Percentiles rank a stretch among this genome's conserved stretches.
Conservation (phyloP, 2,113 vertebrate genomes). For the Austrofundulus limnaeus region DNA sequence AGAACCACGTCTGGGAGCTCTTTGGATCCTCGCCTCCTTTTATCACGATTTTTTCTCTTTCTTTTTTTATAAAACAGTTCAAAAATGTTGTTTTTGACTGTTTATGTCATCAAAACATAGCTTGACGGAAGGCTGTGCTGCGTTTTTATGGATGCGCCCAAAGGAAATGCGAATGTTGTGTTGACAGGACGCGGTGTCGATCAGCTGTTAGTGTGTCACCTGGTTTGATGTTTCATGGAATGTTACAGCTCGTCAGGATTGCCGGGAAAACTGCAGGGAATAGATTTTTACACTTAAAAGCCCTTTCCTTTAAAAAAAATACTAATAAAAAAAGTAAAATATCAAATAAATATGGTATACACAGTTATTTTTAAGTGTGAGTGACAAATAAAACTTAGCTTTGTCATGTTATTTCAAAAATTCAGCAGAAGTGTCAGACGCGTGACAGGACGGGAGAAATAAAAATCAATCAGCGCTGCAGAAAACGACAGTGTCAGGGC, state of each 20-base stretch:
- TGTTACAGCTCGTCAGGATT: constrained; percentile 44
- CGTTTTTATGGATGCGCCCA: constrained; percentile 49
- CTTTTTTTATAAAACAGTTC: constrained; percentile 58
- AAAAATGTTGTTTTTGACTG: constrained; percentile 51
- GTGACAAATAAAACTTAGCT: neutral
- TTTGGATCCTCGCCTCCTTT: constrained; percentile 58
- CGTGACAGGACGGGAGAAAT: neutral
- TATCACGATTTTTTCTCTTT: constrained; percentile 68
- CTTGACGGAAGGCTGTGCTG: constrained; percentile 43
- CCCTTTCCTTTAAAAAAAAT: constrained; percentile 6
- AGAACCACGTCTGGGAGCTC: constrained; percentile 50
- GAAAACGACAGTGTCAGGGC: too few species aligned
- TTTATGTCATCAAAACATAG: constrained; percentile 56
- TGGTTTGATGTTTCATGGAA: constrained; percentile 51
- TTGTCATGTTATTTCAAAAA: constrained; percentile 15
- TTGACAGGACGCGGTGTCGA: constrained; percentile 49
- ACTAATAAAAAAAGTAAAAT: neutral
- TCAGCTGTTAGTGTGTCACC: constrained; percentile 50
- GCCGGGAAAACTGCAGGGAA: constrained; percentile 24
- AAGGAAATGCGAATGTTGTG: constrained; percentile 48
- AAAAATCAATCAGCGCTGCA: constrained; percentile 12
- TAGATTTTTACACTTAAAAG: constrained; percentile 19
- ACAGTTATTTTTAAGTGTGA: constrained; percentile 11
- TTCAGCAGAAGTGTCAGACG: neutral
- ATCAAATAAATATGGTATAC: neutral